These are phyloP conservation scores for Mechanitis mazaeus DNA, from an alignment of 2,888 invertebrate genomes.

Conservation along the genomic window DNA sequence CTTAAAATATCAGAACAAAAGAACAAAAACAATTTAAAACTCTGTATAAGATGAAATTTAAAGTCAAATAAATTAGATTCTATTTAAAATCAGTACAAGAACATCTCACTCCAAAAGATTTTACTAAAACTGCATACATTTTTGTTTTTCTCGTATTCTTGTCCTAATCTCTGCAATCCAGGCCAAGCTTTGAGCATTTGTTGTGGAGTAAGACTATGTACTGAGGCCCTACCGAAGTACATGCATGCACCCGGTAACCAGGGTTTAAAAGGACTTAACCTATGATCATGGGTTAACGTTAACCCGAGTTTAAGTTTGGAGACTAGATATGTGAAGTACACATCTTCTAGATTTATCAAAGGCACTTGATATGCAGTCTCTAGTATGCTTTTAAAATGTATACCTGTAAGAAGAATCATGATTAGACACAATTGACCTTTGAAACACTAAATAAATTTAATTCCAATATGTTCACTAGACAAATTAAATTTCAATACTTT, in stretches of 20 bases:
- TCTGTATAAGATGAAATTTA: no score
- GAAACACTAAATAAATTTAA: background rate
- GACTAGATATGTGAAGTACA: slow-evolving; percentile 83
- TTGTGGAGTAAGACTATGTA: slow-evolving; percentile 44
- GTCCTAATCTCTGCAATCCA: slow-evolving; percentile 32
- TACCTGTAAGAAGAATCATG: slow-evolving; percentile 43
- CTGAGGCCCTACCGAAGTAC: slow-evolving; percentile 46
- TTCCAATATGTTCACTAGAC: no score
- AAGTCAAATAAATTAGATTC: background rate
- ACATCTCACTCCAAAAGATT: slow-evolving; percentile 38
- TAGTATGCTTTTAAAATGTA: slow-evolving; percentile 58
- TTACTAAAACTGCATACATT: slow-evolving; percentile 37
- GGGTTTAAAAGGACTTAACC: slow-evolving; percentile 63
- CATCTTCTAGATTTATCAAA: slow-evolving; percentile 82
- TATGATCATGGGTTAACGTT: slow-evolving; percentile 72
- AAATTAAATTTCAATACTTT: no score
- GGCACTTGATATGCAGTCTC: slow-evolving; percentile 73
- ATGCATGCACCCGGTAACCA: slow-evolving; percentile 42
- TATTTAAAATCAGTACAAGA: slow-evolving; percentile 35
- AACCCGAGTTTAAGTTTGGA: slow-evolving; percentile 72
- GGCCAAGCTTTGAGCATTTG: slow-evolving; percentile 46
- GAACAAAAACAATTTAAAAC: no score
- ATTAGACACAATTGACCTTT: background rate
- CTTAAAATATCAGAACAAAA: no score
- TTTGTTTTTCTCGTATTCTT: slow-evolving; percentile 20